These are phyloP conservation scores for Galagoides demidoff DNA, from an alignment of 2,797 vertebrate species.

Conservation along the genomic window DNA sequence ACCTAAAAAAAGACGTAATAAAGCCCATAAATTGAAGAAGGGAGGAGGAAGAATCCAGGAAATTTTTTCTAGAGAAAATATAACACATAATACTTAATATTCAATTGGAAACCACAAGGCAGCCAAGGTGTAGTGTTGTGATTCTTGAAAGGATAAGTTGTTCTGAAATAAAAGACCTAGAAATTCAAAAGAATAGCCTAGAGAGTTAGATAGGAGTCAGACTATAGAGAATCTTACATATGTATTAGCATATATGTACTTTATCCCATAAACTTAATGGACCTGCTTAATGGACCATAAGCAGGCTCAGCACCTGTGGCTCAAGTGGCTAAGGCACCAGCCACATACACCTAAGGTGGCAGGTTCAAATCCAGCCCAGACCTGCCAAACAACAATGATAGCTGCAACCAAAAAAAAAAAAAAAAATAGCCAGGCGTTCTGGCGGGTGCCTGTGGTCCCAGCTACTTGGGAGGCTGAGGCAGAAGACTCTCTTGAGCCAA, in stretches of 20 bases:
- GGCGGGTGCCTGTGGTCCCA: too few relatives aligned
- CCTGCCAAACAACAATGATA: too few relatives aligned
- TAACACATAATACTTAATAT: slow-evolving; percentile 33
- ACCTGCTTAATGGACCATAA: too few relatives aligned
- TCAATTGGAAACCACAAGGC: neutral
- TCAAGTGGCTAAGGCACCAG: too few relatives aligned
- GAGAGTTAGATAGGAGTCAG: neutral
- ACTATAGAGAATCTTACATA: neutral
- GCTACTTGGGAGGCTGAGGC: too few relatives aligned
- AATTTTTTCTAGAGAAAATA: slow-evolving; percentile 31
- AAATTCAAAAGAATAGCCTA: neutral
- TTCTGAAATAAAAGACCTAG: slow-evolving; percentile 11
- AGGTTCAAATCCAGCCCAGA: too few relatives aligned
- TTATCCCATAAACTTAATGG: slow-evolving; percentile 54
- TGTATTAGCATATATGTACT: slow-evolving; percentile 32
- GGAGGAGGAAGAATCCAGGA: neutral
- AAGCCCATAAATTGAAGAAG: neutral
- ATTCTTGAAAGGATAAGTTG: neutral
- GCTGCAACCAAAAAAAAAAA: too few relatives aligned
- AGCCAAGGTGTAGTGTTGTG: neutral
- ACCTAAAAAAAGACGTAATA: slow-evolving; percentile 34
- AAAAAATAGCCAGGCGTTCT: too few relatives aligned
- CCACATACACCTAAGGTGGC: too few relatives aligned
- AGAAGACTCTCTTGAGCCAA: too few relatives aligned
- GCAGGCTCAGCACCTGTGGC: neutral